Base-by-base conservation (phyloP, 1,140 invertebrate genomes). In the Drosophila sproati region DNA sequence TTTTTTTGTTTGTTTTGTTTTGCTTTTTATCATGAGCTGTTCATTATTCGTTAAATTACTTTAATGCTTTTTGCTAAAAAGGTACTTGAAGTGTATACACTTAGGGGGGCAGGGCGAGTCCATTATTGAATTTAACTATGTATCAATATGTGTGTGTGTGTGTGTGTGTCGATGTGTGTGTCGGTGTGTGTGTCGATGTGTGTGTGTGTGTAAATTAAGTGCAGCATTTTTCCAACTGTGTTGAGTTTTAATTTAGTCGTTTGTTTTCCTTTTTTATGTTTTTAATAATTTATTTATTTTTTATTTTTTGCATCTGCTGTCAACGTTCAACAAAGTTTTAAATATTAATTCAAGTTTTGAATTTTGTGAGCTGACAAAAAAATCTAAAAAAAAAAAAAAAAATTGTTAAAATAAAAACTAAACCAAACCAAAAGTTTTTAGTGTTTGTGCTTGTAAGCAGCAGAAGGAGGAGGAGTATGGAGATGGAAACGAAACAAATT, bases 71-170 rank as follows among this genome's bases (percentile, higher is more conserved):
- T 73, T 73, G 82, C 85, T 89, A 89, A 83, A 87, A 89, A 89
- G 85, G 85, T 89, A 89, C 85, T 85, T 89, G 85, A 89, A 89
- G 85, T 89, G 85, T 83, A 78, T 80, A 80, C 77, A 87, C 79
- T 78, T 77, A 79, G 59, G 55, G 55, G 55, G 39, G 39, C 5
- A 10, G 77, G 73, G 59, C 34, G 76, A 56, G 56, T 47, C 37
- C 20, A 54, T 54, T 45, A 43, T 50, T 54, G 12, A 45, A 70
- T 51, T 12, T 73, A 62, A 39, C 45, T 67, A 47, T 50, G 45
- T 59, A 12, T 12, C 12, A 12, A 12, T 12, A 68, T 71, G 29
- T 62, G 34, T 63, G 45, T 57, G 7, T 64, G 39, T 50, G 20
- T n/a, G n/a, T n/a, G n/a, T 57, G 32, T 57, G 35, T 12, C 12